phyloP scores from a whole-genome alignment of 2,113 vertebrate species.

The Hucho hucho region DNA sequence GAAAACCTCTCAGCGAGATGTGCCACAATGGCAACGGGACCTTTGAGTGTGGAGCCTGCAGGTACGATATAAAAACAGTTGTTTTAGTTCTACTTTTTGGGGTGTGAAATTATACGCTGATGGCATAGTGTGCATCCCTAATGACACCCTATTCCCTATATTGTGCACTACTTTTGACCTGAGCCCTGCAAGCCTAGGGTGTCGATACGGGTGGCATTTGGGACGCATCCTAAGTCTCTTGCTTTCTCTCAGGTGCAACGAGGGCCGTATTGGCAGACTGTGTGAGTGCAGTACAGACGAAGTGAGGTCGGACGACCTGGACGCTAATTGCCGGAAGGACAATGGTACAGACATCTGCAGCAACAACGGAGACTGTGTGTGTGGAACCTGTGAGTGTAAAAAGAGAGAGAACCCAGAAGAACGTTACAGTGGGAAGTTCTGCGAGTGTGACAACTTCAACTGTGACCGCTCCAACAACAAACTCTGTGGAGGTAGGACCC shows the following conservation, averaged over 20 bases:
- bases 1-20: conserved; percentile 71
- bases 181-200: too few relatives aligned
- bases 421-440: conserved; percentile 91
- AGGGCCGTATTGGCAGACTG: conserved; percentile 86
- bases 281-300: conserved; percentile 97
- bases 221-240: background rate
- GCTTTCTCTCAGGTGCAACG: conserved; percentile 82
- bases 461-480: conserved; percentile 92
- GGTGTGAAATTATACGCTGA: background rate
- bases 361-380: conserved; percentile 95
- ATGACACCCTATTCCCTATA: too few relatives aligned
- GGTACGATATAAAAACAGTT: conserved; percentile 39
- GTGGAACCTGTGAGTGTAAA: conserved; percentile 93
- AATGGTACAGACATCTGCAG: conserved; percentile 95
- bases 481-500: conserved; percentile 88
- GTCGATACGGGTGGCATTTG: too few relatives aligned
- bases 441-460: conserved; percentile 99
- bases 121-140: too few relatives aligned
- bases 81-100: background rate
- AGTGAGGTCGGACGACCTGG: conserved; percentile 92
- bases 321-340: conserved; percentile 90
- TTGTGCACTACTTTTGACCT: too few relatives aligned
- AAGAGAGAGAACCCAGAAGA: conserved; percentile 90
- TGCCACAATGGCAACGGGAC: conserved; percentile 88
- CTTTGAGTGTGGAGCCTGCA: conserved; percentile 96